Evolutionary conservation across 2,113 vertebrate species (phyloP).

Genomic region (Indicator maculatus): DNA sequence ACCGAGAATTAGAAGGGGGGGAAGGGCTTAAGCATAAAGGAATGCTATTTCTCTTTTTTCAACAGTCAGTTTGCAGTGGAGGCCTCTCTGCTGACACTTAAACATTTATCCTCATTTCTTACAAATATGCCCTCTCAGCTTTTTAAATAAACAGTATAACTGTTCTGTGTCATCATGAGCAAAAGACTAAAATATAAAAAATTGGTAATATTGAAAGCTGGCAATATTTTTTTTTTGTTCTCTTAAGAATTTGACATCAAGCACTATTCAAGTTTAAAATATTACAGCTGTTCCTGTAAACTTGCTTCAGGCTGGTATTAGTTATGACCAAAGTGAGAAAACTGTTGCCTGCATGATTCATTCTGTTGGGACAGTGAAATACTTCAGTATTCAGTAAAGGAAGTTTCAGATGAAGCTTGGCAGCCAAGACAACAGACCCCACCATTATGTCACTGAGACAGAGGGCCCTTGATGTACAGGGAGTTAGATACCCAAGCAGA

Average conservation of each 20-base stretch:
- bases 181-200: background rate
- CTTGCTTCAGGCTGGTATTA: background rate
- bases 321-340: background rate
- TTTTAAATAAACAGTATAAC: conserved; percentile 1
- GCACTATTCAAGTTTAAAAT: background rate
- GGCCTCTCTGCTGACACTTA: background rate
- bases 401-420: background rate
- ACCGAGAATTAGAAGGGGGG: background rate
- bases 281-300: background rate
- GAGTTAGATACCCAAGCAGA: background rate
- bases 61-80: background rate
- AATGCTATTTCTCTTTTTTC: background rate
- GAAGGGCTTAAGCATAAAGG: background rate
- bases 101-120: background rate
- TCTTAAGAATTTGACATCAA: background rate
- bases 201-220: background rate
- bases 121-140: background rate
- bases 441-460: background rate
- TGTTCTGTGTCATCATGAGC: background rate
- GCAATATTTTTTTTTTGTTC: background rate
- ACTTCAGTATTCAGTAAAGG: background rate
- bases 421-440: background rate
- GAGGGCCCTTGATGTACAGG: background rate
- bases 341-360: background rate
- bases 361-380: background rate